Percentiles rank a stretch among this genome's conserved stretches.
Evolutionary conservation across 2,113 vertebrate genomes (phyloP).

Genomic region (Cepphus grylle): DNA sequence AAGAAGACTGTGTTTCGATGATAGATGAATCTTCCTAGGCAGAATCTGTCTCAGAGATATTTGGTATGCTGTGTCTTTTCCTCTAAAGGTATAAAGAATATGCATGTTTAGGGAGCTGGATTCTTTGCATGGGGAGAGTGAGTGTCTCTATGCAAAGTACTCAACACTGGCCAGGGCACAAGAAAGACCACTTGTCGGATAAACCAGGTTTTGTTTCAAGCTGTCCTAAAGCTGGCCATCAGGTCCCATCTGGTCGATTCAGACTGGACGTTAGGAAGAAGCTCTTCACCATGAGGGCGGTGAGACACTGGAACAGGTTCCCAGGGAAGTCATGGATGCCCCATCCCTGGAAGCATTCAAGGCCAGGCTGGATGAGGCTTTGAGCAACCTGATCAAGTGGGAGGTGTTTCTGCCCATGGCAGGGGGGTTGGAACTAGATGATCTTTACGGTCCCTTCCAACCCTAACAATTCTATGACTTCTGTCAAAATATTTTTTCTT

Average conservation of each 20-base stretch:
- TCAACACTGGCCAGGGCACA: background rate
- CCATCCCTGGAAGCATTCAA: no score
- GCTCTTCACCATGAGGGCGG: no score
- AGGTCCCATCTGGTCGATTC: background rate
- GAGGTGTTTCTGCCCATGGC: no score
- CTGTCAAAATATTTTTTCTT: background rate
- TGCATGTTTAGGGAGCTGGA: background rate
- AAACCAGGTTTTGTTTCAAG: background rate
- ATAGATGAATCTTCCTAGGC: background rate
- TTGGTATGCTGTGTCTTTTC: rapidly evolving
- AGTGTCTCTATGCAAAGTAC: background rate
- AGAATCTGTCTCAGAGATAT: background rate
- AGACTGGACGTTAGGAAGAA: no score
- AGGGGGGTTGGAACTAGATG: no score
- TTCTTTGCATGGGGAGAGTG: background rate
- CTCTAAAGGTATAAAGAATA: background rate
- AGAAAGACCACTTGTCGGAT: background rate
- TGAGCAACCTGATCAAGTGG: no score
- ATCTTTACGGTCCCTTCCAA: no score
- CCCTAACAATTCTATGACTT: background rate
- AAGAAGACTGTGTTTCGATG: background rate
- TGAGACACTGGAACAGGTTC: no score
- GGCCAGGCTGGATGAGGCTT: no score
- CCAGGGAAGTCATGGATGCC: no score
- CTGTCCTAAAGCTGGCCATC: background rate